Evolutionary conservation across 92 coral and sea anemone species (phyloP).

Genomic region (Epizoanthus fatuus): DNA sequence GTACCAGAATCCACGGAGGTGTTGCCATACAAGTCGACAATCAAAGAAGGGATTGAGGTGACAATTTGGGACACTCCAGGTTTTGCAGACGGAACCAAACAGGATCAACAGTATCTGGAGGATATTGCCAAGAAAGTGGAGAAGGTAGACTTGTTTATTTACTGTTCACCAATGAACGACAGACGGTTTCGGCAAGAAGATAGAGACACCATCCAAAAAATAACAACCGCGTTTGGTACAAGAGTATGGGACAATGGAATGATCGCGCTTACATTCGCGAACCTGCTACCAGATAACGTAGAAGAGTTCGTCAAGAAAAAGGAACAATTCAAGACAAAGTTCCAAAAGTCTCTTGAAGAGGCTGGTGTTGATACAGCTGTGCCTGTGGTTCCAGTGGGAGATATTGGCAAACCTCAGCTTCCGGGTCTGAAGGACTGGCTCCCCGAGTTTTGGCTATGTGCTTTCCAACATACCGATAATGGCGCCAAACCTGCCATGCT

Average conservation of each 20-base stretch:
- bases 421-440: not conserved
- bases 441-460: not conserved
- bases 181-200: constrained; percentile 5
- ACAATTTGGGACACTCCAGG: not conserved
- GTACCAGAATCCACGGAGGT: not conserved
- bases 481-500: constrained; percentile 6
- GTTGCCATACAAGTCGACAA: not conserved
- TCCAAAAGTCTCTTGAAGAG: constrained; percentile 2
- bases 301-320: not conserved
- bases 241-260: not conserved
- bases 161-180: not conserved
- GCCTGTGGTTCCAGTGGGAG: not conserved
- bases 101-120: not conserved
- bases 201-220: not conserved
- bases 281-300: not conserved
- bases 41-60: not conserved
- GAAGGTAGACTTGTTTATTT: not conserved
- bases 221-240: not conserved
- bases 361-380: not conserved
- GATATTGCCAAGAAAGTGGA: not conserved
- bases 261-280: not conserved
- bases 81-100: not conserved
- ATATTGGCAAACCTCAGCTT: constrained; percentile 4
- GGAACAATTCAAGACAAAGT: not conserved
- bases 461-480: not conserved